Evolutionary conservation across 2,888 invertebrate species (phyloP), one percentile per base, ranked within the genome.

Genomic region (Dynastes hyllus): DNA sequence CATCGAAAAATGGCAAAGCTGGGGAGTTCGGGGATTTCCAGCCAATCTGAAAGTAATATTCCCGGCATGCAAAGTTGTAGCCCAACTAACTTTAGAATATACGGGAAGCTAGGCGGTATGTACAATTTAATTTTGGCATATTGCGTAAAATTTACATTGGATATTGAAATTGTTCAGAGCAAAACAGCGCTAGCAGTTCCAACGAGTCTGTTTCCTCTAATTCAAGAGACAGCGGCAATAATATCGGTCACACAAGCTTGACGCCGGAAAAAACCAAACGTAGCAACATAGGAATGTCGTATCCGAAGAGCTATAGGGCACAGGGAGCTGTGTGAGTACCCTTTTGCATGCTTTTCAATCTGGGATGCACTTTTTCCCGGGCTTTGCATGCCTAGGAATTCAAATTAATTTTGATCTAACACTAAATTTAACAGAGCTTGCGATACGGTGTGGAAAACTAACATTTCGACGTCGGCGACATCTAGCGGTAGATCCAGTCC

Each of bases 131-230:
- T 6, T 55, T 37, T 5, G 32, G 32, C 5, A 5, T 37, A 37
- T 37, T 37, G 4, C 32, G 32, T 37, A 4, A 37, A 37, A 37
- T 32, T 32, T 32, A 5, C 32, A 32, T 37, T 5, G 32, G 4
- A 37, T 5, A 37, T 37, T 37, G 32, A 5, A 37, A 37, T 8
- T 66, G 45, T 40, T 50, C 80, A 87, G 88, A 88, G 65, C 85
- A 88, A 40, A 89, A 89, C 81, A 88, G 88, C 82, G 94, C 94
- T 22, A 95, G 96, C 89, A 96, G 96, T 90, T 96, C 96, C 27
- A 95, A 94, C 84, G 96, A 97, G 90, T 96, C 96, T 0, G 94
- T 96, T 69, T 94, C 94, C 81, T 94, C 94, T 79, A 90, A 91
- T 84, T 93, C 93, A 45, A 90, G 92, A 86, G 90, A 92, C 85